Percentiles rank a stretch among this genome's conserved stretches.
Evolutionary conservation across 2,888 invertebrate genomes (phyloP).

Genomic region (Galeruca laticollis): DNA sequence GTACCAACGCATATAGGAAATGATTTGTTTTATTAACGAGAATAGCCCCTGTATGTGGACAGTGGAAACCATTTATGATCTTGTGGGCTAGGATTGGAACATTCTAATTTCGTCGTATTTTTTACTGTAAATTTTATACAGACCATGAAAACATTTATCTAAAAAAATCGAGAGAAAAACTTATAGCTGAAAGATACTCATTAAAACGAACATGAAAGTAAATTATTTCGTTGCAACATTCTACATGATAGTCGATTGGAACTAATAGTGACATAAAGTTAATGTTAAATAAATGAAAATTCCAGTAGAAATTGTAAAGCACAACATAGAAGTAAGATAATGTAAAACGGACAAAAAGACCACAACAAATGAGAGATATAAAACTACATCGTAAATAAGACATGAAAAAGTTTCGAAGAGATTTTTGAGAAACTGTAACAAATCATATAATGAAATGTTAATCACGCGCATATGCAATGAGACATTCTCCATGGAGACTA

Average conservation of each 20-base stretch:
- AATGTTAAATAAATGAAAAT: conserved; percentile 10
- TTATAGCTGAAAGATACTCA: conserved; percentile 6
- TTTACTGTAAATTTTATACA: not conserved
- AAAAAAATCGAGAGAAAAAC: not conserved
- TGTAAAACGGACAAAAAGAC: not conserved
- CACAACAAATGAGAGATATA: conserved; percentile 12
- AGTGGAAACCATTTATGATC: too few relatives aligned
- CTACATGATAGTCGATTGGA: conserved; percentile 2
- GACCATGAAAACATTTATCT: not conserved
- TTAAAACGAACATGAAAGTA: conserved; percentile 6
- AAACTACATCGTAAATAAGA: conserved; percentile 4
- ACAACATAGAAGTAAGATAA: conserved; percentile 9
- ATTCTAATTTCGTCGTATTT: not conserved
- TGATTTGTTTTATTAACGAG: too few relatives aligned
- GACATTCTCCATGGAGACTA: not conserved
- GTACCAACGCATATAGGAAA: too few relatives aligned
- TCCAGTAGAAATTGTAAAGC: not conserved
- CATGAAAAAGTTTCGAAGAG: not conserved
- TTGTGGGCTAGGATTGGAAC: not conserved
- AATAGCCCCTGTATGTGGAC: too few relatives aligned
- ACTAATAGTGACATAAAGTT: conserved; percentile 11
- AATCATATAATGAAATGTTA: conserved; percentile 12
- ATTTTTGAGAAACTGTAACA: conserved; percentile 13
- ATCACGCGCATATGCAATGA: conserved; percentile 8
- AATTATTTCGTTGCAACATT: not conserved